phyloP scores from a whole-genome alignment of 2,888 invertebrate species.

The Epistrophe eligans region DNA sequence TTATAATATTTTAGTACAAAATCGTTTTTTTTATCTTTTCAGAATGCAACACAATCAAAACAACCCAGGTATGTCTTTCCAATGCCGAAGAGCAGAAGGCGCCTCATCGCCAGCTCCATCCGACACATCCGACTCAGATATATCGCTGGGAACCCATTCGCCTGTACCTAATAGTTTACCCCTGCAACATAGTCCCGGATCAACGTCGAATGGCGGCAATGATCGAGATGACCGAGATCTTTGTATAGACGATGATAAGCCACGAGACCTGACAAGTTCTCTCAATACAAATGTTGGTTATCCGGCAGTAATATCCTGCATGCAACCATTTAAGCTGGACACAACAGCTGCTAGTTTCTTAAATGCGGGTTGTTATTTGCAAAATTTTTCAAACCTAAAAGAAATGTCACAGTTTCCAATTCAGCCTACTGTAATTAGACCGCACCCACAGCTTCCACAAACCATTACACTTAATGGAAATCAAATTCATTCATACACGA shows the following conservation, averaged over 20 bases:
- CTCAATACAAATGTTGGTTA: conserved; percentile 78
- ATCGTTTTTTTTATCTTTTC: conserved; percentile 34
- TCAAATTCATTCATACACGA: conserved; percentile 78
- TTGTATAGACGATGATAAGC: conserved; percentile 83
- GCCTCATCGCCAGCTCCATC: conserved; percentile 83
- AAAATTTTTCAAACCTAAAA: conserved; percentile 83
- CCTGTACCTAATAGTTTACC: conserved; percentile 84
- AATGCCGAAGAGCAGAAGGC: conserved; percentile 81
- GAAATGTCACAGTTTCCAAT: conserved; percentile 83
- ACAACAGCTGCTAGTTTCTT: conserved; percentile 82
- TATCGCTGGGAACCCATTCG: conserved; percentile 84
- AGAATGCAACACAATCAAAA: conserved; percentile 84
- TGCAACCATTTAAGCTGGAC: conserved; percentile 82
- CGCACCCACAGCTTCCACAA: conserved; percentile 83
- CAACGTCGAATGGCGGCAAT: conserved; percentile 83
- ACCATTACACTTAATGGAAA: conserved; percentile 80
- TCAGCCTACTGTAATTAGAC: conserved; percentile 83
- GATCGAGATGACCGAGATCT: conserved; percentile 82
- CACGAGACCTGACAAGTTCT: conserved; percentile 81
- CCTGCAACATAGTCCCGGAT: conserved; percentile 84
- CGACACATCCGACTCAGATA: conserved; percentile 84
- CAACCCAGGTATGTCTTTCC: conserved; percentile 81
- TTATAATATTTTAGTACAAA: too few relatives aligned
- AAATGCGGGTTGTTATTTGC: conserved; percentile 83
- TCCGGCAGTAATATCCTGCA: conserved; percentile 78